Conservation (phyloP, 2,797 vertebrate species). For the Poecilia gillii region DNA sequence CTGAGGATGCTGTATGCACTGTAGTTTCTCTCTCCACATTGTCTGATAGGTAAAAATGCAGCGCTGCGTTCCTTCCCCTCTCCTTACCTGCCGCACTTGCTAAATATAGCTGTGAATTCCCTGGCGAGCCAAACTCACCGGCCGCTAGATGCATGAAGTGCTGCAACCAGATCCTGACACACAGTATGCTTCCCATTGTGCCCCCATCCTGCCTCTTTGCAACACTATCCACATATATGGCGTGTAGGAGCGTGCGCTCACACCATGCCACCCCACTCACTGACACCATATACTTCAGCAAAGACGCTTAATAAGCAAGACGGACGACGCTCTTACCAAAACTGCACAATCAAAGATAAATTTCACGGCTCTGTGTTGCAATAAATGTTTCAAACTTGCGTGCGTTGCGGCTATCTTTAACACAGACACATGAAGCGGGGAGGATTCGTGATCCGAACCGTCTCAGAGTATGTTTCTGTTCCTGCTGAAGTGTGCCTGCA, state of each 20-base stretch:
- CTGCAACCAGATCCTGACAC: slow-evolving; percentile 70
- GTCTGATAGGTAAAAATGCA: background rate
- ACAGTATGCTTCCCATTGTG: slow-evolving; percentile 59
- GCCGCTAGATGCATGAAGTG: slow-evolving; percentile 51
- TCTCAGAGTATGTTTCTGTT: slow-evolving; percentile 21
- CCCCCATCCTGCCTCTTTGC: slow-evolving; percentile 41
- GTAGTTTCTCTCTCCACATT: background rate
- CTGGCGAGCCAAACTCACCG: slow-evolving; percentile 50
- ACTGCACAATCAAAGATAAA: slow-evolving; percentile 21
- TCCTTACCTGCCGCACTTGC: slow-evolving; percentile 27
- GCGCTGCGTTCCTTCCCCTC: slow-evolving; percentile 22
- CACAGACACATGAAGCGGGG: background rate
- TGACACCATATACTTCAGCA: slow-evolving; percentile 42
- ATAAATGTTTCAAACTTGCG: slow-evolving; percentile 16
- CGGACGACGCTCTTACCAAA: slow-evolving; percentile 19
- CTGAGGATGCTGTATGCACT: background rate
- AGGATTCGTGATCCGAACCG: background rate
- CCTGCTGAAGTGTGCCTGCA: background rate
- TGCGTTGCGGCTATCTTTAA: background rate
- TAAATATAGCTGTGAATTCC: slow-evolving; percentile 64
- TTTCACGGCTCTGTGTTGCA: slow-evolving; percentile 3
- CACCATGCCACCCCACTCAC: slow-evolving; percentile 19
- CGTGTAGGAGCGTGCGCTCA: slow-evolving; percentile 20
- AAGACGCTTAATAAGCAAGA: slow-evolving; percentile 17
- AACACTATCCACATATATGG: slow-evolving; percentile 67